These are phyloP conservation scores for Caenorhabditis sp. DNA, from an alignment of 2,888 invertebrate species.

Conservation along the genomic window DNA sequence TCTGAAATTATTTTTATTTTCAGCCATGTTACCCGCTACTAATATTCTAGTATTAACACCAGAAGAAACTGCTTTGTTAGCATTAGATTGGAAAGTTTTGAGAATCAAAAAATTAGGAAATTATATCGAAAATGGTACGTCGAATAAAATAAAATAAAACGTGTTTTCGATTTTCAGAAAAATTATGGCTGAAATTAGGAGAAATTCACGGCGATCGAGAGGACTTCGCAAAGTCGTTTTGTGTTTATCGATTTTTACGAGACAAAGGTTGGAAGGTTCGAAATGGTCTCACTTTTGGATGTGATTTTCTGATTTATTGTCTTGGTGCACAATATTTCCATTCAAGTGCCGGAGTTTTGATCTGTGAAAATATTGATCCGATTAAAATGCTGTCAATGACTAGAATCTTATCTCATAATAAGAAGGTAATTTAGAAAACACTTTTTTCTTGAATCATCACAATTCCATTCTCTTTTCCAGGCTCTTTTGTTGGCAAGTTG, in stretches of 20 bases:
- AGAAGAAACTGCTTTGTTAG: constrained; percentile 20
- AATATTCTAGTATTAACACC: constrained; percentile 17
- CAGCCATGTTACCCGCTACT: constrained; percentile 10
- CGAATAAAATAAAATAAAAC: not conserved
- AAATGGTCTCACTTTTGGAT: constrained; percentile 48
- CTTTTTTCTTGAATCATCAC: too few relatives aligned
- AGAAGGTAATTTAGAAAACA: constrained; percentile 5
- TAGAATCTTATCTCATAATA: constrained; percentile 34
- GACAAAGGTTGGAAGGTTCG: constrained; percentile 49
- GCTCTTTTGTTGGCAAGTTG: not conserved
- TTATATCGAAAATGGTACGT: not conserved
- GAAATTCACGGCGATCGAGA: not conserved
- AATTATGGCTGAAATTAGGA: constrained; percentile 22
- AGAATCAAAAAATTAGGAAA: constrained; percentile 6
- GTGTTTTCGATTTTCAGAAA: constrained; percentile 6
- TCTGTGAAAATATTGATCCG: constrained; percentile 17
- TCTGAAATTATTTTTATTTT: constrained; percentile 1
- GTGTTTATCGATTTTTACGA: constrained; percentile 18
- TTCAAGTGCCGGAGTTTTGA: constrained; percentile 34
- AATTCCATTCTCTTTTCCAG: not conserved
- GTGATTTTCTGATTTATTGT: constrained; percentile 45
- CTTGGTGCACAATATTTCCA: constrained; percentile 33
- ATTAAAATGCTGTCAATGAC: constrained; percentile 23
- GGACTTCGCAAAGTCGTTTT: not conserved
- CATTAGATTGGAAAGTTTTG: constrained; percentile 22